These are phyloP conservation scores for Knipowitschia caucasica DNA, from an alignment of 2,797 vertebrate genomes.

Conservation along the genomic window DNA sequence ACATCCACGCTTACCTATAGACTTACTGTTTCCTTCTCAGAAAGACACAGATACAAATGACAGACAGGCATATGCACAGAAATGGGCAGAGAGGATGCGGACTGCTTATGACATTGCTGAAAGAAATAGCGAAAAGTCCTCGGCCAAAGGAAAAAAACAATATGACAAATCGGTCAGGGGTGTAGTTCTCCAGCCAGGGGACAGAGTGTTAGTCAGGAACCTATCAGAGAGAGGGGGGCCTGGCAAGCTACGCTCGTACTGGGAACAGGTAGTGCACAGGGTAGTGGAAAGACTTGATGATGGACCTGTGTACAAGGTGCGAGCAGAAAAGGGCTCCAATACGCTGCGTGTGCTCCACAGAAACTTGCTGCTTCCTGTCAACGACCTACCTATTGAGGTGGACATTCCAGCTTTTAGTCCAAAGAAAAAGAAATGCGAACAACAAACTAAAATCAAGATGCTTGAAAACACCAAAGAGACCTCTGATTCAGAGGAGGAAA, in stretches of 20 bases:
- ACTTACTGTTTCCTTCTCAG: not conserved
- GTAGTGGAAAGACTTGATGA: slow-evolving; percentile 5
- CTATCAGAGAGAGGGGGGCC: not conserved
- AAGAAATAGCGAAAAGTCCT: no score
- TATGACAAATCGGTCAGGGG: not conserved
- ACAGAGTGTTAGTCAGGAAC: not conserved
- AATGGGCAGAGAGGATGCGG: no score
- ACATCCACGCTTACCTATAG: not conserved
- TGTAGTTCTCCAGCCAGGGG: not conserved
- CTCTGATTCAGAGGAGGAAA: not conserved
- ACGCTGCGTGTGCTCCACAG: not conserved
- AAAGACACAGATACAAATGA: not conserved
- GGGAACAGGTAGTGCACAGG: not conserved
- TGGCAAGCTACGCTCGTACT: not conserved
- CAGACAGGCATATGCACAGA: not conserved
- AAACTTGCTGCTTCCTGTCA: not conserved
- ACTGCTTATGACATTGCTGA: no score
- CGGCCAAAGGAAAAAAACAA: no score
- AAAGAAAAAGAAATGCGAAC: no score
- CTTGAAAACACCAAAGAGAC: not conserved
- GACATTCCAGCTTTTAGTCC: no score
- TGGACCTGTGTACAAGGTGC: slow-evolving; percentile 2
- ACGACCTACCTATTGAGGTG: not conserved
- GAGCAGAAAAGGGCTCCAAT: not conserved
- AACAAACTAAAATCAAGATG: not conserved